Conservation (phyloP, 2,888 invertebrate genomes). For the Temnothorax ravouxi region DNA sequence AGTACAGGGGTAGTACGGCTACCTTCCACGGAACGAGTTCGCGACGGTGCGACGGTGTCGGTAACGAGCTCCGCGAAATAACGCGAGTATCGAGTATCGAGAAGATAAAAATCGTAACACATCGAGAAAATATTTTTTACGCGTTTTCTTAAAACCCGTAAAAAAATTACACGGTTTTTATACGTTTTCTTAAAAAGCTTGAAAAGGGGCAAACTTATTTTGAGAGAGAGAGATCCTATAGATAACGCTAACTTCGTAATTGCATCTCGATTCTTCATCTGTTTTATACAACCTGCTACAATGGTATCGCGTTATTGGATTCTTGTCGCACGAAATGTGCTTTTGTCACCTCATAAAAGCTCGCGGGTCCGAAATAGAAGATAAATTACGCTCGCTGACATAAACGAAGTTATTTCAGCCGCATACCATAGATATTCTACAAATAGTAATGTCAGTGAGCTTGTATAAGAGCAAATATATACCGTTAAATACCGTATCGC, state of each 20-base stretch:
- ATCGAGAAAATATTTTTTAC: background rate
- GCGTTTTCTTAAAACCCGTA: background rate
- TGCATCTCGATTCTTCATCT: background rate
- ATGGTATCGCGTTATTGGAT: conserved; percentile 8
- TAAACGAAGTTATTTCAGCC: conserved; percentile 27
- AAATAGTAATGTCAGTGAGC: conserved; percentile 5
- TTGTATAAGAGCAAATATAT: background rate
- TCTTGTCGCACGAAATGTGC: conserved; percentile 31
- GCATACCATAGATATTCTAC: conserved; percentile 9
- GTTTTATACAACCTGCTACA: background rate
- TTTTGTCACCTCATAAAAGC: background rate
- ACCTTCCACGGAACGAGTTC: no score
- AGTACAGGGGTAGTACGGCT: no score
- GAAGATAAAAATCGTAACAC: background rate
- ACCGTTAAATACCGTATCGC: background rate
- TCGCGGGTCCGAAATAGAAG: conserved; percentile 25
- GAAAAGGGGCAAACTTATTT: background rate
- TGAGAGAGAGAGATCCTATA: background rate
- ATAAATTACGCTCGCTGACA: conserved; percentile 32
- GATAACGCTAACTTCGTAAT: background rate
- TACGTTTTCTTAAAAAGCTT: background rate
- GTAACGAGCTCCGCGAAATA: background rate
- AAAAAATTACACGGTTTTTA: background rate
- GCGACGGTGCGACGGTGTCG: background rate
- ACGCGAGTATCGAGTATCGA: background rate